Conservation (phyloP, 2,888 invertebrate genomes). For the Cantharis nigra region DNA sequence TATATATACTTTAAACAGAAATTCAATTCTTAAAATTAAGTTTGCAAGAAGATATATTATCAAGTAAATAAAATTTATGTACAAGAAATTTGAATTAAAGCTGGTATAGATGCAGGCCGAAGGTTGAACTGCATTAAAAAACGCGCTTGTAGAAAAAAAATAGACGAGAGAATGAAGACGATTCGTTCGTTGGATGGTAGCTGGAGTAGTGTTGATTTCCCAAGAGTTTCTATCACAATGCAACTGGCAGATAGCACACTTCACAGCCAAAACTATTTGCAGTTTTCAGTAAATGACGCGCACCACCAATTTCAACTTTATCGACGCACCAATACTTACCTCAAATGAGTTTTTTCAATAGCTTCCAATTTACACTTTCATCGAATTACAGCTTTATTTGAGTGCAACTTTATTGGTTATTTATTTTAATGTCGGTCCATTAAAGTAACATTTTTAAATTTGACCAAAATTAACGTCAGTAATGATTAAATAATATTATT, state of each 20-base stretch:
- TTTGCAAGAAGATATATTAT: neutral
- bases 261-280: constrained; percentile 39
- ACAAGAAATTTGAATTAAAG: neutral
- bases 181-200: constrained; percentile 33
- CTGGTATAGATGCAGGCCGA: neutral
- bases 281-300: constrained; percentile 40
- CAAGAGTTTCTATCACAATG: constrained; percentile 46
- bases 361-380: constrained; percentile 44
- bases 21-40: neutral
- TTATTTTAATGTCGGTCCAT: constrained; percentile 7
- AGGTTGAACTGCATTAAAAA: constrained; percentile 1
- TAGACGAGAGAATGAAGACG: constrained; percentile 27
- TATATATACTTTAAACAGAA: neutral
- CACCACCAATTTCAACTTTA: constrained; percentile 39
- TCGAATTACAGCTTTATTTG: constrained; percentile 26
- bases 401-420: constrained; percentile 16
- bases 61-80: neutral
- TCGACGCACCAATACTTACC: constrained; percentile 35
- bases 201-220: constrained; percentile 43
- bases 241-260: constrained; percentile 35
- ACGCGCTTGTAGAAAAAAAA: constrained; percentile 17
- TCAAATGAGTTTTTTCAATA: constrained; percentile 44
- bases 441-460: neutral
- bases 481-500: neutral
- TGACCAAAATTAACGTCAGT: neutral